These are phyloP conservation scores for Brachyopa scutellaris DNA, from an alignment of 2,888 invertebrate species.

Conservation along the genomic window DNA sequence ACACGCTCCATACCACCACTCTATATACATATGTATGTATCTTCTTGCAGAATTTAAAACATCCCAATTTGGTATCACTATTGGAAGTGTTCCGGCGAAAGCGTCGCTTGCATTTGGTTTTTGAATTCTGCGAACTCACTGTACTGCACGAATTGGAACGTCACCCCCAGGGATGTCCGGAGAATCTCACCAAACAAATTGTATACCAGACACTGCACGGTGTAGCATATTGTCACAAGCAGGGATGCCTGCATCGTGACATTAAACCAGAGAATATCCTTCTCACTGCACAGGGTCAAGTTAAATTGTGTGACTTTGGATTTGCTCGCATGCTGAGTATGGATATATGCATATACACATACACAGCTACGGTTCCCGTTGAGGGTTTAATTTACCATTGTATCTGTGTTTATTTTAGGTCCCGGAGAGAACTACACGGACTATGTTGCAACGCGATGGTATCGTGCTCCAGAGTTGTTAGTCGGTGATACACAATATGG, in stretches of 20 bases:
- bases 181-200: conserved; percentile 94
- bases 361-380: conserved; percentile 18
- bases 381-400: conserved; percentile 45
- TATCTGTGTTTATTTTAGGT: conserved; percentile 82
- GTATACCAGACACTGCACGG: conserved; percentile 98
- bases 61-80: conserved; percentile 97
- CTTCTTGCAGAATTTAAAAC: conserved; percentile 94
- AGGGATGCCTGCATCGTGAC: conserved; percentile 97
- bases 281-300: conserved; percentile 94
- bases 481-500: conserved; percentile 98
- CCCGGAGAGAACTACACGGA: conserved; percentile 99
- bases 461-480: conserved; percentile 97
- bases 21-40: not conserved
- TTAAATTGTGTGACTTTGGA: conserved; percentile 98
- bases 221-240: conserved; percentile 97
- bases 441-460: conserved; percentile 99
- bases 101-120: conserved; percentile 97
- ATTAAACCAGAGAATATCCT: conserved; percentile 99
- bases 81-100: conserved; percentile 98
- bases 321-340: conserved; percentile 97
- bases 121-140: conserved; percentile 99
- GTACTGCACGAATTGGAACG: conserved; percentile 97
- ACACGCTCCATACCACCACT: too few relatives aligned
- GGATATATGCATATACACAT: conserved; percentile 60
- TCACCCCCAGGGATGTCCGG: conserved; percentile 96